Evolutionary conservation across 2,888 invertebrate genomes (phyloP).

Genomic region (Tetramorium bicarinatum): DNA sequence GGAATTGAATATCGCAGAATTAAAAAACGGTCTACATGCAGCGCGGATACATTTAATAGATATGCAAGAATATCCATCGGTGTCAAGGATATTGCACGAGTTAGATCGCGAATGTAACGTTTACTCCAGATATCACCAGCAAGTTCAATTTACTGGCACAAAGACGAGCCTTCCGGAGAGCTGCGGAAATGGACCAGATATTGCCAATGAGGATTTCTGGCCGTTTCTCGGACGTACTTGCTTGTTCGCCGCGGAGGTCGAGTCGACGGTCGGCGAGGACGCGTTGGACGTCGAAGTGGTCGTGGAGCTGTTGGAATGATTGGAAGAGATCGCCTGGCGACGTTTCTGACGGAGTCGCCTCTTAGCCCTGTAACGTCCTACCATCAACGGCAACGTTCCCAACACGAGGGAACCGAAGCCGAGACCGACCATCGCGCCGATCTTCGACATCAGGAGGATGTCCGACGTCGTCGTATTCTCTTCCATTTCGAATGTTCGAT

Average conservation of each 20-base stretch:
- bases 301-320: constrained; percentile 78
- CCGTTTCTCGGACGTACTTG: constrained; percentile 72
- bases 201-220: background rate
- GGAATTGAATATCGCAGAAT: background rate
- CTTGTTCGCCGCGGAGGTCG: constrained; percentile 65
- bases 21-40: background rate
- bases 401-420: constrained; percentile 88
- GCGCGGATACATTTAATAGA: background rate
- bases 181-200: background rate
- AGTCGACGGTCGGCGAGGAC: constrained; percentile 68
- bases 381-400: constrained; percentile 88
- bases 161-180: constrained; percentile 36
- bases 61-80: background rate
- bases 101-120: background rate
- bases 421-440: constrained; percentile 88
- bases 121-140: background rate
- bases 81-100: background rate
- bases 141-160: constrained; percentile 5
- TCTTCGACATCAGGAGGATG: constrained; percentile 87
- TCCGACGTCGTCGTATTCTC: constrained; percentile 66
- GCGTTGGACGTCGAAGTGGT: constrained; percentile 77
- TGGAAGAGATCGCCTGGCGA: constrained; percentile 78
- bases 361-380: constrained; percentile 82
- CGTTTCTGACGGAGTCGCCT: constrained; percentile 70
- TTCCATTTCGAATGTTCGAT: constrained; percentile 66